phyloP scores from a whole-genome alignment of 2,888 invertebrate species.

The Campopleginae sp. region DNA sequence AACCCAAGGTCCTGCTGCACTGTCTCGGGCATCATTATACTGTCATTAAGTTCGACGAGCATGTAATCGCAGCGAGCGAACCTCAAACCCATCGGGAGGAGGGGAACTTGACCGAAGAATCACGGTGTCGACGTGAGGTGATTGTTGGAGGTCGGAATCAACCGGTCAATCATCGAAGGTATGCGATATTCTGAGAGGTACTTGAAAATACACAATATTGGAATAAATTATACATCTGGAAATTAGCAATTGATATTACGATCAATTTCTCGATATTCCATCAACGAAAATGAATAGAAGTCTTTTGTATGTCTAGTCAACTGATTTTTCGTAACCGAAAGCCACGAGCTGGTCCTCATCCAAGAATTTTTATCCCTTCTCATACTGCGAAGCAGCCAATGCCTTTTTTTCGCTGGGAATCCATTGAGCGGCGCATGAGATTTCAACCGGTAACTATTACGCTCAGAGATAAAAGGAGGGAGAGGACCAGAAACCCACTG shows the following conservation, averaged over 20 bases:
- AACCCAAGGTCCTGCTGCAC: constrained; percentile 21
- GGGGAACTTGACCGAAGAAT: constrained; percentile 53
- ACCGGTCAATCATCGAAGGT: constrained; percentile 13
- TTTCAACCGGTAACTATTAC: constrained; percentile 45
- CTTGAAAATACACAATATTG: background rate
- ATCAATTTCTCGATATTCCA: background rate
- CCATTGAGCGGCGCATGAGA: constrained; percentile 43
- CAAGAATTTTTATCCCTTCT: constrained; percentile 19
- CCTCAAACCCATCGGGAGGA: constrained; percentile 32
- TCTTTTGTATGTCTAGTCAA: background rate
- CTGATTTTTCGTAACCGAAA: background rate
- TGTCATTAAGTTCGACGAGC: constrained; percentile 81
- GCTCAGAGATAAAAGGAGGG: constrained; percentile 44
- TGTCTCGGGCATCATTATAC: constrained; percentile 74
- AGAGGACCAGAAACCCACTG: constrained; percentile 31
- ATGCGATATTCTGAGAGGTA: background rate
- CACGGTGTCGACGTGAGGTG: constrained; percentile 54
- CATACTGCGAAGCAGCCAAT: background rate
- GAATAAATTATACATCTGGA: background rate
- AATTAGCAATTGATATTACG: background rate
- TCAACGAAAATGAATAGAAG: background rate
- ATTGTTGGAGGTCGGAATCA: constrained; percentile 32
- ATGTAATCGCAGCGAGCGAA: constrained; percentile 74
- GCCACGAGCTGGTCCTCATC: constrained; percentile 2
- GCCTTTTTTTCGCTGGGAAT: constrained; percentile 30